phyloP scores from a whole-genome alignment of 2,113 vertebrate genomes.

The Pluvialis apricaria region DNA sequence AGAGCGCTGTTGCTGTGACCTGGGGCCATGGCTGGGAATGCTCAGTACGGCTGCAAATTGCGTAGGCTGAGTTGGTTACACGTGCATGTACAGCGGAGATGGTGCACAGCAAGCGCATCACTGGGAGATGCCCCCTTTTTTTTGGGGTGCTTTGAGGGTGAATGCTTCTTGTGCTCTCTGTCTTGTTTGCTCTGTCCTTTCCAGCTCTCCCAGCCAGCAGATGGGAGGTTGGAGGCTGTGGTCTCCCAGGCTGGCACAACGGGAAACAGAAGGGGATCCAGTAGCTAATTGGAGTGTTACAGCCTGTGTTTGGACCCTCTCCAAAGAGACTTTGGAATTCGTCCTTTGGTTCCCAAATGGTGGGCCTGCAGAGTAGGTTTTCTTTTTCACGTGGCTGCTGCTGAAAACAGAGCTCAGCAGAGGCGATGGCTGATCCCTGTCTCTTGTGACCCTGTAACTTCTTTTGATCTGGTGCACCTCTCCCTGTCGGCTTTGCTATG shows the following conservation, averaged over 20 bases:
- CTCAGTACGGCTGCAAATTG: neutral
- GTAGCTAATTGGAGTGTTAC: neutral
- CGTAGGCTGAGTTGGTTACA: neutral
- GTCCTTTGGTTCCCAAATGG: neutral
- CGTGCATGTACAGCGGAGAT: neutral
- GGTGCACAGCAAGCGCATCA: neutral
- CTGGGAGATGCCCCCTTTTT: neutral
- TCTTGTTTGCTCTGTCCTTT: neutral
- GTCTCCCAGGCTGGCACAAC: neutral
- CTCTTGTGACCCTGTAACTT: neutral
- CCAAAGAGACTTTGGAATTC: neutral
- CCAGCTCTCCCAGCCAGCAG: neutral
- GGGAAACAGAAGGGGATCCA: neutral
- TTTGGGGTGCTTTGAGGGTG: neutral
- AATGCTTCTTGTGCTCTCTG: accelerated
- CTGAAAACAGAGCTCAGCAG: neutral
- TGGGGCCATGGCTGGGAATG: neutral
- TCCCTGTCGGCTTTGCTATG: neutral
- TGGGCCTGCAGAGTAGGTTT: neutral
- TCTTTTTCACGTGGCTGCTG: neutral
- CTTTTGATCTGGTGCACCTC: neutral
- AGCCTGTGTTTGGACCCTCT: neutral
- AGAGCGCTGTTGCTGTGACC: accelerated
- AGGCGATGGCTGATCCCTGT: neutral
- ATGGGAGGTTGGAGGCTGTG: neutral